Evolutionary conservation across 2,888 invertebrate genomes (phyloP).

Genomic region (Argyresthia albistria): DNA sequence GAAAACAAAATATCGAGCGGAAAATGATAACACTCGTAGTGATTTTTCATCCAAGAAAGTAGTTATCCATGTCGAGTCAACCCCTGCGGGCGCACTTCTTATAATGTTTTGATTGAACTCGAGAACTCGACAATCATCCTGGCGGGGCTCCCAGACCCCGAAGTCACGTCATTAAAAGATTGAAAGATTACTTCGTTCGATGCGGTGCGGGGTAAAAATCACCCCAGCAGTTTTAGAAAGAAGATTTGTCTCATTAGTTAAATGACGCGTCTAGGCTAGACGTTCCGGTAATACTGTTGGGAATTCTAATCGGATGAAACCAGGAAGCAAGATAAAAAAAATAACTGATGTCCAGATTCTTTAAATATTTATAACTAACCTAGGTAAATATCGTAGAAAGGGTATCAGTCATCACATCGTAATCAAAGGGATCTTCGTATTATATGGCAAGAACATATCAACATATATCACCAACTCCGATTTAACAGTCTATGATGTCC

Average conservation of each 20-base stretch:
- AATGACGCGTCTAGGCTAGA: conserved; percentile 47
- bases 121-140: conserved; percentile 25
- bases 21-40: too few species aligned
- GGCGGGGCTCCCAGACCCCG: conserved; percentile 21
- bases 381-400: too few species aligned
- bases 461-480: too few species aligned
- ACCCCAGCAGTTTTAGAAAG: conserved; percentile 22
- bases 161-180: conserved; percentile 66
- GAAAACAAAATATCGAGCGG: too few species aligned
- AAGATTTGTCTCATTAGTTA: conserved; percentile 68
- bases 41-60: background rate
- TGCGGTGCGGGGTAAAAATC: conserved; percentile 52
- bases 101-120: background rate
- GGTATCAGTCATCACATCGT: too few species aligned
- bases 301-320: too few species aligned
- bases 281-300: conserved; percentile 1
- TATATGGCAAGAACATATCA: too few species aligned
- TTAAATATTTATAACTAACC: too few species aligned
- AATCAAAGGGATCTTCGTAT: too few species aligned
- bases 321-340: too few species aligned
- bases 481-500: too few species aligned
- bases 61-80: background rate
- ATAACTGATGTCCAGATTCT: too few species aligned
- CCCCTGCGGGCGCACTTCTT: background rate
- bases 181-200: conserved; percentile 60